Percentiles rank a stretch among this genome's conserved stretches.
Conservation (phyloP, 2,797 vertebrate genomes). For the Podarcis lilfordi region DNA sequence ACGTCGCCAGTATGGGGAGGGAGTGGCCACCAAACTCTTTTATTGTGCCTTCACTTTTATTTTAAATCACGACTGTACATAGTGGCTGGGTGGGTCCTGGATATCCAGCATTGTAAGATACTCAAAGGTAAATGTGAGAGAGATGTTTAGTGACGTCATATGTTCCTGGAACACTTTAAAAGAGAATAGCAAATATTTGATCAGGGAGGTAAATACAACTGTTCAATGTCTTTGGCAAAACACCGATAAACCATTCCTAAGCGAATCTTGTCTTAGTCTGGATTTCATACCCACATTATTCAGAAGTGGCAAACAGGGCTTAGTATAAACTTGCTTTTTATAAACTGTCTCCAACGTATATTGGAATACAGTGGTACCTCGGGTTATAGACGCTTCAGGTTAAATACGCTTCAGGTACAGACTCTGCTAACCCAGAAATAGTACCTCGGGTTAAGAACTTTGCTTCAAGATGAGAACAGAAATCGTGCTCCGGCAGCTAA, state of each 20-base stretch:
- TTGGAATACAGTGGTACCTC: background rate
- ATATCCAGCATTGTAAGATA: constrained; percentile 18
- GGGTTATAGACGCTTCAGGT: no score
- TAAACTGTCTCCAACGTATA: background rate
- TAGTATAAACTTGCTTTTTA: background rate
- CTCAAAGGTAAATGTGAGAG: constrained; percentile 8
- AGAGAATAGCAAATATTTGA: constrained; percentile 11
- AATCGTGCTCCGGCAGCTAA: no score
- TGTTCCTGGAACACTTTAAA: background rate
- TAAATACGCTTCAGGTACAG: no score
- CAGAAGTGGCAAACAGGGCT: no score
- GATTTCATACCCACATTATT: background rate
- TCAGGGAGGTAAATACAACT: background rate
- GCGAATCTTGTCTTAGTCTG: background rate
- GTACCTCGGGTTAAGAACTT: no score
- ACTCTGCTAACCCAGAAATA: no score
- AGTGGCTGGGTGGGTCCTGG: background rate
- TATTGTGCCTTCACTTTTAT: background rate
- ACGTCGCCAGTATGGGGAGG: background rate
- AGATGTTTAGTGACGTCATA: constrained; percentile 11
- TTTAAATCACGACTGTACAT: constrained; percentile 32
- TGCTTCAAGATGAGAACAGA: no score
- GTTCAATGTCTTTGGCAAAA: background rate
- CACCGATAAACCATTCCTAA: background rate
- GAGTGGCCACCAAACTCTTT: background rate